These are phyloP conservation scores for Apis mellifera DNA, from an alignment of 1,140 invertebrate species.

Conservation along the genomic window DNA sequence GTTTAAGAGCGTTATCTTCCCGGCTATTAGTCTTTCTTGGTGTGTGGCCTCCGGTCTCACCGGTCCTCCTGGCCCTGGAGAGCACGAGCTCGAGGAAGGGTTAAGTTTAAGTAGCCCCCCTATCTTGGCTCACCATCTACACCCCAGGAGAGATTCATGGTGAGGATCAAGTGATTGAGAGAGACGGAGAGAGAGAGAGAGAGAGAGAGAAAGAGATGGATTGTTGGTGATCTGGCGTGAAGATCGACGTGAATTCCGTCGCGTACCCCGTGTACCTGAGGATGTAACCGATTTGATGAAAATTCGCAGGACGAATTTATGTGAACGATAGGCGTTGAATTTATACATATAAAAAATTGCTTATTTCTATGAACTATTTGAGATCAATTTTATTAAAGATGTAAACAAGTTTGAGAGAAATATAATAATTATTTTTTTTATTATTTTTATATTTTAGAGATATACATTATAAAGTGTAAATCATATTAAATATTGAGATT, in stretches of 20 bases:
- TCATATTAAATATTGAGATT: too few relatives aligned
- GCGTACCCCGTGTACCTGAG: constrained; percentile 36
- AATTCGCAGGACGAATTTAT: constrained; percentile 25
- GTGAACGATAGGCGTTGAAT: too few relatives aligned
- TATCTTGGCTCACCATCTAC: constrained; percentile 76
- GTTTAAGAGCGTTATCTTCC: constrained; percentile 81
- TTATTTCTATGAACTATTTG: too few relatives aligned
- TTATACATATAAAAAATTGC: too few relatives aligned
- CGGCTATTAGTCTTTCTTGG: constrained; percentile 80
- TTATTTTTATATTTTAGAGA: too few relatives aligned
- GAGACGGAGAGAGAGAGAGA: not conserved
- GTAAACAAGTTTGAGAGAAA: too few relatives aligned
- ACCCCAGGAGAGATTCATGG: constrained; percentile 70
- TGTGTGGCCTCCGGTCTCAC: constrained; percentile 79
- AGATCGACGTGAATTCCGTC: constrained; percentile 65
- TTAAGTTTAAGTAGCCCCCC: constrained; percentile 78
- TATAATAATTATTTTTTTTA: too few relatives aligned
- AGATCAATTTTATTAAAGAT: too few relatives aligned
- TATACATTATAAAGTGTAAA: too few relatives aligned
- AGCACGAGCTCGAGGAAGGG: constrained; percentile 77
- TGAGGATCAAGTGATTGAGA: constrained; percentile 40
- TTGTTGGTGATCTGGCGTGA: constrained; percentile 54
- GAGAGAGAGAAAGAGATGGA: not conserved
- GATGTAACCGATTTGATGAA: constrained; percentile 26
- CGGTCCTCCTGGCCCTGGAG: constrained; percentile 67